Evolutionary conservation across 2,113 vertebrate genomes (phyloP).

Genomic region (Mixornis gularis): DNA sequence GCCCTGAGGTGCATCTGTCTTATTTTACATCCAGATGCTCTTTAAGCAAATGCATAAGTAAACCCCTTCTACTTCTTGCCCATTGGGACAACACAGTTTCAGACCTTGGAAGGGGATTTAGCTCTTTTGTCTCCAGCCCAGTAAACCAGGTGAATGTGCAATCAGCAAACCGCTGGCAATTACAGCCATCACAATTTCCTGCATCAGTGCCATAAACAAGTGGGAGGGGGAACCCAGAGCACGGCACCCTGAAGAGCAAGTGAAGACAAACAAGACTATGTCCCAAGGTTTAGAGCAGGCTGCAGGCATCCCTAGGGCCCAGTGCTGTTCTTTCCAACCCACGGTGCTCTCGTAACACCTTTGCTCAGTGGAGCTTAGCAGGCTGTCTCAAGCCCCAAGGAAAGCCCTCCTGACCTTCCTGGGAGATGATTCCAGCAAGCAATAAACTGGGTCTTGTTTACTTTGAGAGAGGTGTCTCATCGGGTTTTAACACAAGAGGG

Average conservation of each 20-base stretch:
- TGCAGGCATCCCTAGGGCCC: constrained; percentile 68
- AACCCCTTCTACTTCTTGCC: background rate
- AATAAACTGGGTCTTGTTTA: background rate
- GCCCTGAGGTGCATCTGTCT: background rate
- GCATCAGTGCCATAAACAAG: constrained; percentile 71
- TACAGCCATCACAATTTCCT: constrained; percentile 58
- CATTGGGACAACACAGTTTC: background rate
- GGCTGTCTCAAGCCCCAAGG: constrained; percentile 28
- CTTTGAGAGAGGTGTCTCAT: background rate
- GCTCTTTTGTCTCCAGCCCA: background rate
- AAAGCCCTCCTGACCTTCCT: background rate
- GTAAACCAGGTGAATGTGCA: constrained; percentile 62
- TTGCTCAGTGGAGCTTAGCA: constrained; percentile 24
- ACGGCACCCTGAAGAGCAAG: background rate
- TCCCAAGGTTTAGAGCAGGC: constrained; percentile 51
- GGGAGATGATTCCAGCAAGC: background rate
- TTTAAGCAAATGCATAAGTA: background rate
- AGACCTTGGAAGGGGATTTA: background rate
- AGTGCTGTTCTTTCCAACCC: background rate
- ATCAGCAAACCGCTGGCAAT: constrained; percentile 50
- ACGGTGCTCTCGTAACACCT: constrained; percentile 11
- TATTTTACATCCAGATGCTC: constrained; percentile 6
- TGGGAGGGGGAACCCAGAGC: background rate
- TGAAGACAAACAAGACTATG: constrained; percentile 50
- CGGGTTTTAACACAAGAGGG: accelerated